Evolutionary conservation across 2,888 invertebrate genomes (phyloP).

Genomic region (Allacma fusca): DNA sequence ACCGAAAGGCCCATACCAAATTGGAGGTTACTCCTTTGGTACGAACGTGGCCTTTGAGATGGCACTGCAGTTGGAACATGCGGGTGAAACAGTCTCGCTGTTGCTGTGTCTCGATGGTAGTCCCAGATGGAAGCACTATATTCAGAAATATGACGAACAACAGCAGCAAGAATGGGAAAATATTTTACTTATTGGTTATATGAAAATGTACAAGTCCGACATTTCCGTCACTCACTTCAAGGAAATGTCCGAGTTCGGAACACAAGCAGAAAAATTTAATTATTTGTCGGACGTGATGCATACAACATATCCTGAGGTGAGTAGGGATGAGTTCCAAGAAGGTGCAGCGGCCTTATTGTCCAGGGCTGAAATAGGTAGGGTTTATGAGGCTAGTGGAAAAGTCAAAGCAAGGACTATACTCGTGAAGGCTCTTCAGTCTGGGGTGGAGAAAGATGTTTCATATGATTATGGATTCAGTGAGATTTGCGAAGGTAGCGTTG

Average conservation of each 20-base stretch:
- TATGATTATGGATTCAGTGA: neutral
- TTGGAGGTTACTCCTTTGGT: constrained; percentile 1
- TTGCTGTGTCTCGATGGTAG: neutral
- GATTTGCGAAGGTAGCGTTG: neutral
- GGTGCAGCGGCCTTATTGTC: too few species aligned
- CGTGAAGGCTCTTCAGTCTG: neutral
- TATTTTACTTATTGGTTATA: neutral
- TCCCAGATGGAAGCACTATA: neutral
- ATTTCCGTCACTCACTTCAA: neutral
- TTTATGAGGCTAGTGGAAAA: neutral
- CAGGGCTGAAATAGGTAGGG: neutral
- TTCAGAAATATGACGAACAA: neutral
- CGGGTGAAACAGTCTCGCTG: neutral
- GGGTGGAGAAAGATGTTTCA: neutral
- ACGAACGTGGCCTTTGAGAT: constrained; percentile 2
- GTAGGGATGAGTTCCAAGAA: too few species aligned
- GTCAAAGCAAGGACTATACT: neutral
- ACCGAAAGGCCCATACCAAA: neutral
- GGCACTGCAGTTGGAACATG: constrained; percentile 4
- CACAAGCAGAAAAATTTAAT: too few species aligned
- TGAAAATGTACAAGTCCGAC: neutral
- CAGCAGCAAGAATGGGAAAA: neutral
- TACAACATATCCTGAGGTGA: too few species aligned
- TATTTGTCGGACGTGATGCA: too few species aligned
- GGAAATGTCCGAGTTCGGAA: neutral